These are phyloP conservation scores for Heliothis virescens DNA, from an alignment of 1,140 invertebrate genomes.

Conservation along the genomic window DNA sequence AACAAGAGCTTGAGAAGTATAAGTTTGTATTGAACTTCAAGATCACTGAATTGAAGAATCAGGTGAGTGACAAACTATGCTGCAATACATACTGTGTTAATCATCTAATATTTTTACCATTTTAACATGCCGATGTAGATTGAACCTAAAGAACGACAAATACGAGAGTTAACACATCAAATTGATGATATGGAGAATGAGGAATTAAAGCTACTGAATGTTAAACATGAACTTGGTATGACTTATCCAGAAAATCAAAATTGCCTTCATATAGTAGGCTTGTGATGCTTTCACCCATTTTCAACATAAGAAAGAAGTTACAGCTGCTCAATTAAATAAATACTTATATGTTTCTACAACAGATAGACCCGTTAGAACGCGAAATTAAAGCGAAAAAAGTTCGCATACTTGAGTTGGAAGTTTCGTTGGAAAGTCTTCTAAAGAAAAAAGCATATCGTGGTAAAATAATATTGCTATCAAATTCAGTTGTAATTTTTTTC, in stretches of 20 bases:
- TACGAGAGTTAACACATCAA: constrained; percentile 89
- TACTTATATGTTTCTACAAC: constrained; percentile 66
- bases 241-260: not conserved
- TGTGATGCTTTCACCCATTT: not conserved
- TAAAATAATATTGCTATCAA: constrained; percentile 62
- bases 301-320: constrained; percentile 73
- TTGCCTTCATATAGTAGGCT: not conserved
- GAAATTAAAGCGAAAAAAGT: constrained; percentile 93
- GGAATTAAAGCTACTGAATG: constrained; percentile 78
- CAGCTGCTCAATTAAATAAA: constrained; percentile 68
- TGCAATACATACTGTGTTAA: constrained; percentile 13
- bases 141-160: constrained; percentile 89
- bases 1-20: constrained; percentile 96
- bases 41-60: constrained; percentile 93
- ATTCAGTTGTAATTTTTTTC: constrained; percentile 84
- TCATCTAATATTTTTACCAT: not conserved
- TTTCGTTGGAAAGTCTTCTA: constrained; percentile 90
- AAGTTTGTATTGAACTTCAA: constrained; percentile 96
- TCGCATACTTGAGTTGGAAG: constrained; percentile 92
- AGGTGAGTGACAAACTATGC: constrained; percentile 70
- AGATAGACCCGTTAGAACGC: constrained; percentile 93
- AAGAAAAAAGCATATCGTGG: constrained; percentile 88
- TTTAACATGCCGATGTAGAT: constrained; percentile 79
- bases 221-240: constrained; percentile 83
- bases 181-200: constrained; percentile 88